phyloP scores from a whole-genome alignment of 2,888 invertebrate species.

The Drosophila quinaria region DNA sequence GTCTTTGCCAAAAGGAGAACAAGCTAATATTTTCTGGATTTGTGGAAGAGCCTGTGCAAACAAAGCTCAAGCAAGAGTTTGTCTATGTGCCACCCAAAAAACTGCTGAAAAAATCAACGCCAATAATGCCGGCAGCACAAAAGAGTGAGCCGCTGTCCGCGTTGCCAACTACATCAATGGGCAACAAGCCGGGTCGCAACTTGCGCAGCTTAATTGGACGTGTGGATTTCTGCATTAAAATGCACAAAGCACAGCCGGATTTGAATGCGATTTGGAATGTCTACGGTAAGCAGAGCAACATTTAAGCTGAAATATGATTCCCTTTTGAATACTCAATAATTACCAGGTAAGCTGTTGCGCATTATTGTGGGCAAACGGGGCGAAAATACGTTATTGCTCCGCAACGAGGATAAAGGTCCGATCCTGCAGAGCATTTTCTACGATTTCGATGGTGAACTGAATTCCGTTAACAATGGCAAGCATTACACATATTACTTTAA shows the following conservation, averaged over 20 bases:
- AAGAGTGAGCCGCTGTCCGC: slow-evolving; percentile 28
- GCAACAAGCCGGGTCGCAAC: slow-evolving; percentile 59
- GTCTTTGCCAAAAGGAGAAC: slow-evolving; percentile 55
- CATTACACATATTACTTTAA: not conserved
- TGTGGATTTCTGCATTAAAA: slow-evolving; percentile 79
- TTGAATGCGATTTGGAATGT: slow-evolving; percentile 80
- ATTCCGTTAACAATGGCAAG: slow-evolving; percentile 46
- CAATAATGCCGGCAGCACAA: not conserved
- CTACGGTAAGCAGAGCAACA: slow-evolving; percentile 69
- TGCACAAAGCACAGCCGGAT: slow-evolving; percentile 67
- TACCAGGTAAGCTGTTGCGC: slow-evolving; percentile 78
- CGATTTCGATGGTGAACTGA: slow-evolving; percentile 75
- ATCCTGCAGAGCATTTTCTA: slow-evolving; percentile 82
- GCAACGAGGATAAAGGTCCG: slow-evolving; percentile 76
- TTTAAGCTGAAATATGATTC: slow-evolving; percentile 1
- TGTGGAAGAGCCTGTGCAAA: slow-evolving; percentile 43
- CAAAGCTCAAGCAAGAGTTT: slow-evolving; percentile 49
- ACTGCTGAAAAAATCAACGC: not conserved
- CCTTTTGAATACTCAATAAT: not conserved
- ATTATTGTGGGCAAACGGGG: slow-evolving; percentile 75
- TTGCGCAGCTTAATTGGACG: slow-evolving; percentile 73
- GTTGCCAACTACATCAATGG: slow-evolving; percentile 41
- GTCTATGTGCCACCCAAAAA: slow-evolving; percentile 27
- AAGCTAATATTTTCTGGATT: slow-evolving; percentile 63
- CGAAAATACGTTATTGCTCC: slow-evolving; percentile 76